Evolutionary conservation across 2,888 invertebrate genomes (phyloP).

Genomic region (Pollenia angustigena): DNA sequence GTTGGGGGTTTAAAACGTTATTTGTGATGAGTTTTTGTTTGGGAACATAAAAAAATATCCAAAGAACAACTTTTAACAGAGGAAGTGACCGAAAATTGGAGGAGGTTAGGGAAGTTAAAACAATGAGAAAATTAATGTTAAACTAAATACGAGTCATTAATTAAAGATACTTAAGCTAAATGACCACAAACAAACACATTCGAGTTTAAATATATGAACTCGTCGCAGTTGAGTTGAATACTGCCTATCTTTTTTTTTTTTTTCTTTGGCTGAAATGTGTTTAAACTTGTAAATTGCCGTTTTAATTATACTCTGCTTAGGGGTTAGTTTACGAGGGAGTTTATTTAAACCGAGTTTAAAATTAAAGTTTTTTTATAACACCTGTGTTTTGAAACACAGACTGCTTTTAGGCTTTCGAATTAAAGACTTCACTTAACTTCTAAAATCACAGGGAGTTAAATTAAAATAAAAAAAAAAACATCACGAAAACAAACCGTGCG

Average conservation of each 20-base stretch:
- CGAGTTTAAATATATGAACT: neutral
- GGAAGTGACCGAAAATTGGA: slow-evolving; percentile 44
- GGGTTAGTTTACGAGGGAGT: neutral
- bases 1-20: slow-evolving; percentile 29
- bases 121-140: slow-evolving; percentile 70
- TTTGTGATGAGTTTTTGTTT: slow-evolving; percentile 32
- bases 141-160: slow-evolving; percentile 71
- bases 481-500: neutral
- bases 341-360: neutral
- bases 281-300: slow-evolving; percentile 2
- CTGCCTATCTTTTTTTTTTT: neutral
- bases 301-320: neutral
- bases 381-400: no score
- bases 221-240: neutral
- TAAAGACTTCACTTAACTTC: no score
- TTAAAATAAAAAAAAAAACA: neutral
- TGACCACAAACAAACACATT: slow-evolving; percentile 55
- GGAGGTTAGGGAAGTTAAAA: slow-evolving; percentile 56
- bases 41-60: slow-evolving; percentile 23
- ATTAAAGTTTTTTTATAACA: neutral
- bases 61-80: neutral
- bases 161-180: slow-evolving; percentile 69
- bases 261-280: neutral
- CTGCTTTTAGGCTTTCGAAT: no score
- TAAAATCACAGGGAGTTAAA: no score